Conservation (phyloP, 2,888 invertebrate genomes). For the Nomada fabriciana region DNA sequence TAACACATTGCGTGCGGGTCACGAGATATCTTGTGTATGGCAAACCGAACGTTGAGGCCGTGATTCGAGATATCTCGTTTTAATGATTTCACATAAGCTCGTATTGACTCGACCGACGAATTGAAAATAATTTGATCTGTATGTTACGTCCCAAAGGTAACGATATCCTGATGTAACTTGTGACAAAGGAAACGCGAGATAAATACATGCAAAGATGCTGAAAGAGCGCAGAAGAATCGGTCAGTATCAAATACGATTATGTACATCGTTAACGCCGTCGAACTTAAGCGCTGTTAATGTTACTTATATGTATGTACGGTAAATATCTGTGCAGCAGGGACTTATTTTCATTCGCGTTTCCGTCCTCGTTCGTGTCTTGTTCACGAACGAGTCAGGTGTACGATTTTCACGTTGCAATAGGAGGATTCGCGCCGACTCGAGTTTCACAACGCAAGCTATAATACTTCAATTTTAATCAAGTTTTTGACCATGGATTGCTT, state of each 20-base stretch:
- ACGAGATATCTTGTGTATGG: neutral
- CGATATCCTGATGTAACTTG: neutral
- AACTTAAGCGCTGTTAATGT: conserved; percentile 2
- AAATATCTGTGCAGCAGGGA: neutral
- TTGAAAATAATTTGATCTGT: neutral
- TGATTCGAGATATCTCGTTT: neutral
- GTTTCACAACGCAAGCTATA: neutral
- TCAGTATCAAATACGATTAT: too few relatives aligned
- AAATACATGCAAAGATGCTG: too few relatives aligned
- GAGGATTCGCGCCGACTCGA: neutral
- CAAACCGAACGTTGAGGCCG: neutral
- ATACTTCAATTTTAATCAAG: too few relatives aligned
- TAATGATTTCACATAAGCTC: neutral
- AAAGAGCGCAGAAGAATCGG: too few relatives aligned
- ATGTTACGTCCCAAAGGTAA: neutral
- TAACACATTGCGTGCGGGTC: neutral
- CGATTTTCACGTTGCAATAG: conserved; percentile 14
- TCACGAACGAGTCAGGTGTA: neutral
- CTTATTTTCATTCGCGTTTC: neutral
- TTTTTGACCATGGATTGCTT: too few relatives aligned
- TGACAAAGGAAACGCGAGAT: neutral
- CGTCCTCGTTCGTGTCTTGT: neutral
- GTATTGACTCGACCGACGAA: neutral
- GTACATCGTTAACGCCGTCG: conserved; percentile 20
- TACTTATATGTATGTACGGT: neutral